These are phyloP conservation scores for Anguilla megastoma DNA, from an alignment of 2,797 vertebrate genomes.

Conservation along the genomic window DNA sequence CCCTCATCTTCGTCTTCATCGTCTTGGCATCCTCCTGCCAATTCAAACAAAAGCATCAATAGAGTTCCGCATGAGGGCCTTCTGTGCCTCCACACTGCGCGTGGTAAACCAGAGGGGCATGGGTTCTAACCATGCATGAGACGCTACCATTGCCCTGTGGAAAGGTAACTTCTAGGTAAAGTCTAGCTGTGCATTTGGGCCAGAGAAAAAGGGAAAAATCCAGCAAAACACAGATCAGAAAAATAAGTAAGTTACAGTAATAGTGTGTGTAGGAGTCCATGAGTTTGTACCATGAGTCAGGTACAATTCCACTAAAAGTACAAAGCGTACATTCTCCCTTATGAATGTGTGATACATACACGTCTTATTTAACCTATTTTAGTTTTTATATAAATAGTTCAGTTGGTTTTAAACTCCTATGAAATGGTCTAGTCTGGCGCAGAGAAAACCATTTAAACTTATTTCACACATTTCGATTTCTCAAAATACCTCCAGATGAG, in stretches of 20 bases:
- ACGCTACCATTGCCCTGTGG: neutral
- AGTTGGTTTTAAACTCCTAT: too few species aligned
- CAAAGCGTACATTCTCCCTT: too few species aligned
- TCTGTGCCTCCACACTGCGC: neutral
- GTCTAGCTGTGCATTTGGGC: neutral
- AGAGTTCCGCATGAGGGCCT: neutral
- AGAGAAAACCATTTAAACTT: too few species aligned
- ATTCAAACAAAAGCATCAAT: neutral
- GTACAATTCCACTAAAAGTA: too few species aligned
- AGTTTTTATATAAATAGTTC: too few species aligned
- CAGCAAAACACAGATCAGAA: too few species aligned
- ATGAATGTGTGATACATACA: too few species aligned
- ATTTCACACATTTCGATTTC: neutral
- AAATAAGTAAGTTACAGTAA: too few species aligned
- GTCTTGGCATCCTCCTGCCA: conserved; percentile 91
- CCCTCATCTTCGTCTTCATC: conserved; percentile 95
- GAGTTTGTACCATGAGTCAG: too few species aligned
- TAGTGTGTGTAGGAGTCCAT: too few species aligned
- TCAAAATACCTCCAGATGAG: neutral
- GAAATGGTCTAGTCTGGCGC: too few species aligned
- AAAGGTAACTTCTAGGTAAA: neutral
- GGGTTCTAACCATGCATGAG: neutral
- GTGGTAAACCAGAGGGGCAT: neutral
- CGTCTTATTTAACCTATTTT: too few species aligned
- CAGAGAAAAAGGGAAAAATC: neutral